Conservation (phyloP, 1,140 invertebrate genomes). For the Lanistes nyassanus region DNA sequence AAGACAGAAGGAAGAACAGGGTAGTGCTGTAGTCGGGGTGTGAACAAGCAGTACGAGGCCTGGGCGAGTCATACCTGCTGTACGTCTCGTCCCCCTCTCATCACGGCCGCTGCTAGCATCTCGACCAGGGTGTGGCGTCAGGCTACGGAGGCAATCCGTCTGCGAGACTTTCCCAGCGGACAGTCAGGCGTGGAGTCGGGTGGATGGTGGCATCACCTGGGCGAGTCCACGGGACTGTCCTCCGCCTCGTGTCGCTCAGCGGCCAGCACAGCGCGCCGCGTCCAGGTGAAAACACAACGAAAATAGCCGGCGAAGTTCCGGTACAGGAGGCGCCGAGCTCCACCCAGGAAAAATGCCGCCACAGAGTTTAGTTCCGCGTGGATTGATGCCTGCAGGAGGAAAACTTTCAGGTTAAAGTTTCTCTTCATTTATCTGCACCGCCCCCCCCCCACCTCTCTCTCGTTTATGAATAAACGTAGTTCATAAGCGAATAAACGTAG, state of each 20-base stretch:
- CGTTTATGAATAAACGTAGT: not conserved
- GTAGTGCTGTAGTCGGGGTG: too few species aligned
- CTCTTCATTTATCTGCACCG: not conserved
- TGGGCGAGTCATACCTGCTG: not conserved
- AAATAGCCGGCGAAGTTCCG: conserved; percentile 21
- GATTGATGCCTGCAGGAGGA: conserved; percentile 14
- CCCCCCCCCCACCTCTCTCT: not conserved
- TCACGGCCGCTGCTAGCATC: not conserved
- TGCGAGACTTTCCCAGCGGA: not conserved
- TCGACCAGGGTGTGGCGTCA: not conserved
- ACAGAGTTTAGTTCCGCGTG: conserved; percentile 20
- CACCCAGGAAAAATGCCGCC: conserved; percentile 20
- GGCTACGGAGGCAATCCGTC: not conserved
- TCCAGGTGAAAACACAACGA: conserved; percentile 21
- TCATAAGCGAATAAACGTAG: too few species aligned
- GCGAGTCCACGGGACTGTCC: conserved; percentile 15
- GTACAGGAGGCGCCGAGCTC: conserved; percentile 10
- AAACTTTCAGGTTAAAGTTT: not conserved
- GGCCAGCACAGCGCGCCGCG: not conserved
- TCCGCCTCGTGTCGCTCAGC: not conserved
- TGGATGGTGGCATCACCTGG: not conserved
- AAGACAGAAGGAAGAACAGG: too few species aligned
- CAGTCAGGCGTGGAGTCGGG: not conserved
- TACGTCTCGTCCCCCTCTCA: not conserved
- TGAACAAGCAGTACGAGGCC: not conserved